Evolutionary conservation across 1,140 invertebrate species (phyloP).

Genomic region (Brachionus calyciflorus): DNA sequence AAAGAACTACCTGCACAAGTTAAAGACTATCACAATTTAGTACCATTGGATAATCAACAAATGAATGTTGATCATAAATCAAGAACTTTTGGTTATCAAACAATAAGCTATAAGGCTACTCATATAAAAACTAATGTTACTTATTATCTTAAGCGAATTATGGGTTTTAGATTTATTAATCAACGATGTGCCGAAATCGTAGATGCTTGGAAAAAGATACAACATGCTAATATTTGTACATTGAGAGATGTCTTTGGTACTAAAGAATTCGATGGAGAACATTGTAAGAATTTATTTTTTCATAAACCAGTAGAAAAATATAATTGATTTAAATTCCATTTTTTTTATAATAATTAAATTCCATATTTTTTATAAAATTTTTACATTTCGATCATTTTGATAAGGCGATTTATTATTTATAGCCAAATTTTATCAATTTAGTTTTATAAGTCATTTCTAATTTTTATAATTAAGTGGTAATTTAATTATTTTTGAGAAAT

Average conservation of each 20-base stretch:
- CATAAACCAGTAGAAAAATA: no score
- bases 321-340: no score
- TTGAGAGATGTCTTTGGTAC: conserved; percentile 89
- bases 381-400: no score
- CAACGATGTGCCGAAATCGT: conserved; percentile 79
- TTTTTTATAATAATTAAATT: no score
- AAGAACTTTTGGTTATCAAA: conserved; percentile 71
- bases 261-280: conserved; percentile 83
- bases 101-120: conserved; percentile 85
- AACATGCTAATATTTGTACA: conserved; percentile 86
- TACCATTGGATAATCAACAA: conserved; percentile 72
- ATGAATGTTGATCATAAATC: conserved; percentile 64
- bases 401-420: no score
- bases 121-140: conserved; percentile 79
- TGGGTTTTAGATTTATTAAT: conserved; percentile 75
- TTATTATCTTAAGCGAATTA: conserved; percentile 82
- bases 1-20: conserved; percentile 76
- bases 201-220: conserved; percentile 87
- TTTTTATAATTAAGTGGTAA: no score
- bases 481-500: no score
- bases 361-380: no score
- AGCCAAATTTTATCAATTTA: no score
- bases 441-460: no score
- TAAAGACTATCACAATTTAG: conserved; percentile 82
- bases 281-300: no score